Conservation (phyloP, 2,888 invertebrate species). For the Pseudococcus jackbeardsleyi region DNA sequence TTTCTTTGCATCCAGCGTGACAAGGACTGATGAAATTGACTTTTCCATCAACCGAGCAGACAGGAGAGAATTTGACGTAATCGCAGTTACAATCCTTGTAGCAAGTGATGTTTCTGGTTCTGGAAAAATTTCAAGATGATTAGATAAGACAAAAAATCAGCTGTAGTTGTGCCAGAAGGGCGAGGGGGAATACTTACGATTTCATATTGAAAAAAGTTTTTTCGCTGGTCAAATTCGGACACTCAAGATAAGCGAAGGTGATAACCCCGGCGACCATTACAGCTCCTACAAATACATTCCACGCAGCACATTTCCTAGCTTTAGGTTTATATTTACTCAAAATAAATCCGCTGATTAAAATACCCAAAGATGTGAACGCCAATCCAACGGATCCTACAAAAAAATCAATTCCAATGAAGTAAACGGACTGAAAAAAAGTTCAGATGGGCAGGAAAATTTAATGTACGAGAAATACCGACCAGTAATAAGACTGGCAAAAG, state of each 20-base stretch:
- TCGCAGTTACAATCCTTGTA: slow-evolving; percentile 79
- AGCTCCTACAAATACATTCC: slow-evolving; percentile 79
- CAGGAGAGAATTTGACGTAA: slow-evolving; percentile 80
- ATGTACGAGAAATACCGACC: slow-evolving; percentile 70
- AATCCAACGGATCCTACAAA: slow-evolving; percentile 29
- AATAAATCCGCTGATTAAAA: slow-evolving; percentile 77
- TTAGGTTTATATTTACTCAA: slow-evolving; percentile 78
- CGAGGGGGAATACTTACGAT: slow-evolving; percentile 19
- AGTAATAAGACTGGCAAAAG: slow-evolving; percentile 81
- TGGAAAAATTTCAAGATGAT: neutral
- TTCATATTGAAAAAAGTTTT: slow-evolving; percentile 66
- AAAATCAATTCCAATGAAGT: no score
- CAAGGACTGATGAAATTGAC: slow-evolving; percentile 82
- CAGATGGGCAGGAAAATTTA: neutral
- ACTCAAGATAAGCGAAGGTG: slow-evolving; percentile 78
- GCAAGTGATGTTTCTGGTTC: slow-evolving; percentile 70
- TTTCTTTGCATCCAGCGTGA: slow-evolving; percentile 79
- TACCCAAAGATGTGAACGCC: slow-evolving; percentile 70
- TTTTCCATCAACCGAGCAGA: slow-evolving; percentile 72
- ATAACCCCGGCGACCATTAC: slow-evolving; percentile 77
- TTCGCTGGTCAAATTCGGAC: slow-evolving; percentile 72
- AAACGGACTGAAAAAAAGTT: no score
- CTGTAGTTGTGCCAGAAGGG: neutral
- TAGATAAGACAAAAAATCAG: neutral
- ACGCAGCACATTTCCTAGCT: slow-evolving; percentile 77